Evolutionary conservation across 2,797 vertebrate species (phyloP), one percentile per base, ranked within the genome.

Genomic region (Eulemur coronatus): DNA sequence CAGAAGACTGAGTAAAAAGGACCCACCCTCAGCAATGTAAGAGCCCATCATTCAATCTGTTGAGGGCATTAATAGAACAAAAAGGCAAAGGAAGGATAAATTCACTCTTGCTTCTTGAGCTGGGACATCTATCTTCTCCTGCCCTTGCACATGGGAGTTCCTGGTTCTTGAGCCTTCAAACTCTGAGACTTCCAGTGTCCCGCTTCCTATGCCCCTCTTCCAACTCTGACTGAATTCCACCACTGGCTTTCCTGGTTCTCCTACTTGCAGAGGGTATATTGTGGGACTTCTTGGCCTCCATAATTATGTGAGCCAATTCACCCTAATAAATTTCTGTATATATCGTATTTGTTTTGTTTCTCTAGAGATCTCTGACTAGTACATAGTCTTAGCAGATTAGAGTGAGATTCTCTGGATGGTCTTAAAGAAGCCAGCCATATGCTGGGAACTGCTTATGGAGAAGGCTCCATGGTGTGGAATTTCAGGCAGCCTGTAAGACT

Each of bases 101-200:
- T 22, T 41, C 3, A 24, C 28, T 59, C 11, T 69, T 75, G 26
- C 35, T 93, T 22, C 57, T 43, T 57, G 13, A 41, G 1, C 46
- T 30, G 20, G 38, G 4, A 17, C 24, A 14, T 38, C 52, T 12
- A 24, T 46, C 8, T 67, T 81, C 50, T 63, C 28, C 12, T 43
- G 7, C 13, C 28, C 52, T 57, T n/a, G 7, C 12, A 4, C 4
- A 0, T 22, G 8, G 9, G 14, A 35, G 33, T 5, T 79, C 20
- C 14, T 48, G 20, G 0, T 28, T 85, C 41, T 46, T 8, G 6
- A 2, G 11, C 7, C 0, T 28, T 43, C 26, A 0, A 13, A 59
- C 15, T 41, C 57, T 55, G 33, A 69, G 17, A 48, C 28, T 26
- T 1, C 5, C 6, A 2, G 7, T 57, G 35, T 41, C 52, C 24